Percentiles rank a stretch among this genome's conserved stretches.
Evolutionary conservation across 92 coral and sea anemone genomes (phyloP).

Genomic region (Umimayanthus chanpuru): DNA sequence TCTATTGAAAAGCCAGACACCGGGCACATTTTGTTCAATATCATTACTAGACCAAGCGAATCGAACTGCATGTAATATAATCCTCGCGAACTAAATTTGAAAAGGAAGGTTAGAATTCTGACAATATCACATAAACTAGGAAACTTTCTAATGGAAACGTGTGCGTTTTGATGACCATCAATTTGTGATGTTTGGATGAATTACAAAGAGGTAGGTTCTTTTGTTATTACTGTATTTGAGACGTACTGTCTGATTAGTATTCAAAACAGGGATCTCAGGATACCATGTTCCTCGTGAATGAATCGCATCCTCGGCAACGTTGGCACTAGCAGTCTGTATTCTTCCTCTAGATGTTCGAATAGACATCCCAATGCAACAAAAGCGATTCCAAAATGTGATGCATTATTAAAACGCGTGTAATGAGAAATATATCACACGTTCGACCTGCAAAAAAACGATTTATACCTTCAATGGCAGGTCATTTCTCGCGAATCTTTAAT

Average conservation of each 20-base stretch:
- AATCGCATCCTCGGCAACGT: background rate
- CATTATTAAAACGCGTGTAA: background rate
- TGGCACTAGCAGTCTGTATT: background rate
- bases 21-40: background rate
- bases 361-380: background rate
- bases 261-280: background rate
- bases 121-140: background rate
- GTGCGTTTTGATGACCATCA: background rate
- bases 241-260: slow-evolving; percentile 1
- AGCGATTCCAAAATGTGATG: background rate
- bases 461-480: background rate
- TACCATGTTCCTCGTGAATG: slow-evolving; percentile 3
- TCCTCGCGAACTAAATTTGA: background rate
- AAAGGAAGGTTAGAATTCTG: background rate
- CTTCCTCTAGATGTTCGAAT: no score
- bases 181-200: background rate
- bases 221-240: background rate
- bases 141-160: background rate
- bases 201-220: background rate
- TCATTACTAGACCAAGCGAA: slow-evolving; percentile 14
- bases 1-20: slow-evolving; percentile 10
- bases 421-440: background rate
- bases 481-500: background rate
- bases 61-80: background rate
- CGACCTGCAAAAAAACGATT: background rate